Conservation (phyloP, 1,140 invertebrate genomes). For the Caenorhabditis latens region DNA sequence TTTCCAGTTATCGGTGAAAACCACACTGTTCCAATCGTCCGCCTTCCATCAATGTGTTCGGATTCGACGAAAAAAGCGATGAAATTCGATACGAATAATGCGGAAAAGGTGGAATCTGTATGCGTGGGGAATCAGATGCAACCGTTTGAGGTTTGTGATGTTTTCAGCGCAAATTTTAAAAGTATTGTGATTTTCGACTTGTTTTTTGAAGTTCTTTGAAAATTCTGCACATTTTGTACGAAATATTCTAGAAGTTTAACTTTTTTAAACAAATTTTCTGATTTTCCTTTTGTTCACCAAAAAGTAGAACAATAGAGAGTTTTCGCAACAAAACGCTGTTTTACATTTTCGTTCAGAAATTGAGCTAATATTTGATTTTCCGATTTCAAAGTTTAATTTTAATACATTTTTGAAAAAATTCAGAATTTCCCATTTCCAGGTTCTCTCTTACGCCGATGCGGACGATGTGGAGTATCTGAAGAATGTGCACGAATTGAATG, state of each 20-base stretch:
- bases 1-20: slow-evolving; percentile 6
- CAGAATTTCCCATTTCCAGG: not conserved
- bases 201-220: no score
- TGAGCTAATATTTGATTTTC: no score
- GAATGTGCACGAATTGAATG: slow-evolving; percentile 37
- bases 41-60: not conserved
- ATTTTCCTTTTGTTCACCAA: no score
- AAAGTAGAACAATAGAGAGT: no score
- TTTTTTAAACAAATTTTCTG: no score
- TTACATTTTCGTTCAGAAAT: no score
- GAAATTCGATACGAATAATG: slow-evolving; percentile 11
- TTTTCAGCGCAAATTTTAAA: not conserved
- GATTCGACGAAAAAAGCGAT: slow-evolving; percentile 41
- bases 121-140: slow-evolving; percentile 14
- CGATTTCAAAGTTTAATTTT: no score
- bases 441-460: slow-evolving; percentile 10
- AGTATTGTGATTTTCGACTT: not conserved
- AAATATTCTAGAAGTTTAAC: no score
- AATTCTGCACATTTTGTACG: not conserved
- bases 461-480: slow-evolving; percentile 45
- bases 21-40: slow-evolving; percentile 33
- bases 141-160: slow-evolving; percentile 25
- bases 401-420: no score
- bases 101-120: not conserved
- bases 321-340: no score